A percentile compares a stretch with the other conserved stretches of the same genome.
Evolutionary conservation across 2,888 invertebrate genomes (phyloP).

Genomic region (Pterostichus niger): DNA sequence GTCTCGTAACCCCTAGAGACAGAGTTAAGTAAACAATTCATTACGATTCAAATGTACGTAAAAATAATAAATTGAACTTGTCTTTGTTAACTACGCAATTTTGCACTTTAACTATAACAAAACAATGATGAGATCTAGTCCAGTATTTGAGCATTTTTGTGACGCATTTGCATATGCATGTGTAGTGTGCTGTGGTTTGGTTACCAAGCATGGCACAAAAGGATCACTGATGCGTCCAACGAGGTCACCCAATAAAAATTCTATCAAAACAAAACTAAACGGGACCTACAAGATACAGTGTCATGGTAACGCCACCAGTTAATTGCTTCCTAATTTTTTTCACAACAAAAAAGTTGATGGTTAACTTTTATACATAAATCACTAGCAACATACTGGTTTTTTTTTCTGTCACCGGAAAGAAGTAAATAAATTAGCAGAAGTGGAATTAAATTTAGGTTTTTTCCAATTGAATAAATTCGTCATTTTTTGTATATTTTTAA

Average conservation of each 20-base stretch:
- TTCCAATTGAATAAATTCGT: too few species aligned
- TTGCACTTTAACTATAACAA: background rate
- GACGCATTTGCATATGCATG: slow-evolving; percentile 20
- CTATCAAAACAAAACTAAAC: slow-evolving; percentile 43
- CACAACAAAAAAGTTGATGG: background rate
- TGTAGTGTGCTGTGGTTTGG: slow-evolving; percentile 25
- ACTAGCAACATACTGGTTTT: background rate
- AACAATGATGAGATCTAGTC: background rate
- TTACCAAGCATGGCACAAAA: slow-evolving; percentile 41
- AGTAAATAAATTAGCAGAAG: too few species aligned
- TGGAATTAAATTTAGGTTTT: too few species aligned
- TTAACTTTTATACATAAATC: background rate
- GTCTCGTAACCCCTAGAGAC: too few species aligned
- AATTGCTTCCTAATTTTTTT: slow-evolving; percentile 45
- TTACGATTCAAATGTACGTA: too few species aligned
- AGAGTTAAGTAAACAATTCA: too few species aligned
- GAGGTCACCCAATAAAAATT: slow-evolving; percentile 67
- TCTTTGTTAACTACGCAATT: background rate
- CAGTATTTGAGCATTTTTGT: slow-evolving; percentile 13
- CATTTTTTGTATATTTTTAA: too few species aligned
- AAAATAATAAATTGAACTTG: background rate
- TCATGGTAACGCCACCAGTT: slow-evolving; percentile 18
- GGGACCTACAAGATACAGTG: slow-evolving; percentile 47
- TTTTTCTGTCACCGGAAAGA: background rate
- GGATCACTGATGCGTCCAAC: slow-evolving; percentile 64